Percentiles rank a stretch among this genome's conserved stretches.
Evolutionary conservation across 2,888 invertebrate species (phyloP).

Genomic region (Scaptomyza tumidula): DNA sequence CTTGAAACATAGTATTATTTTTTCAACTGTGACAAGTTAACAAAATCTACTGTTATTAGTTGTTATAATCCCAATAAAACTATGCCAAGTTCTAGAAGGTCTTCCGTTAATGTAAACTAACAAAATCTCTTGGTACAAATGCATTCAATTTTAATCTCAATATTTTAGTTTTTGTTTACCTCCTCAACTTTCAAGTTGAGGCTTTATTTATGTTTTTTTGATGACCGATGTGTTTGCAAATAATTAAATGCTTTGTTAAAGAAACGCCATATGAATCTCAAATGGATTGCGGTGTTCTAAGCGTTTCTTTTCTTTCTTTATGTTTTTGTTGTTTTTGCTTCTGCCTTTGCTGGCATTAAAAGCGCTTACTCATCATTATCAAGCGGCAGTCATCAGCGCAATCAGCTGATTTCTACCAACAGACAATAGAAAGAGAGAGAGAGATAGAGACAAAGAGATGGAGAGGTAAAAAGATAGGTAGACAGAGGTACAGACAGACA

Average conservation of each 20-base stretch:
- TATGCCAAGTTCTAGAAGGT: too few species aligned
- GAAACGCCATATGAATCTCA: conserved; percentile 48
- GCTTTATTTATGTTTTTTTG: not conserved
- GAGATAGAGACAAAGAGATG: not conserved
- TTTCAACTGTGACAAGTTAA: conserved; percentile 21
- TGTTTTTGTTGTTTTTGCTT: not conserved
- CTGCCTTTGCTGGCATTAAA: conserved; percentile 46
- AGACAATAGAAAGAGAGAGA: conserved; percentile 22
- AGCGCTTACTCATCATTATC: conserved; percentile 75
- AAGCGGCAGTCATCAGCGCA: conserved; percentile 48
- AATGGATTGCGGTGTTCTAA: conserved; percentile 39
- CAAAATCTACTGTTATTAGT: not conserved
- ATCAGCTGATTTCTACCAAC: conserved; percentile 64
- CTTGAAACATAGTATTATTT: not conserved
- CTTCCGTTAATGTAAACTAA: not conserved
- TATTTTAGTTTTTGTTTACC: not conserved
- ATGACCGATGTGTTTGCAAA: conserved; percentile 27
- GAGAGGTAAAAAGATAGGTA: conserved; percentile 1
- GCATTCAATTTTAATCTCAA: not conserved
- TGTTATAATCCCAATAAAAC: not conserved
- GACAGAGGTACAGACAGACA: conserved; percentile 9
- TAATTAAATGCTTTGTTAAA: conserved; percentile 38
- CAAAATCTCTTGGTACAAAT: not conserved
- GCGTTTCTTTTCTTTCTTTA: conserved; percentile 12
- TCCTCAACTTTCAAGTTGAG: not conserved